phyloP scores from a whole-genome alignment of 2,888 invertebrate species.

The Gastracanthus pulcherrimus region DNA sequence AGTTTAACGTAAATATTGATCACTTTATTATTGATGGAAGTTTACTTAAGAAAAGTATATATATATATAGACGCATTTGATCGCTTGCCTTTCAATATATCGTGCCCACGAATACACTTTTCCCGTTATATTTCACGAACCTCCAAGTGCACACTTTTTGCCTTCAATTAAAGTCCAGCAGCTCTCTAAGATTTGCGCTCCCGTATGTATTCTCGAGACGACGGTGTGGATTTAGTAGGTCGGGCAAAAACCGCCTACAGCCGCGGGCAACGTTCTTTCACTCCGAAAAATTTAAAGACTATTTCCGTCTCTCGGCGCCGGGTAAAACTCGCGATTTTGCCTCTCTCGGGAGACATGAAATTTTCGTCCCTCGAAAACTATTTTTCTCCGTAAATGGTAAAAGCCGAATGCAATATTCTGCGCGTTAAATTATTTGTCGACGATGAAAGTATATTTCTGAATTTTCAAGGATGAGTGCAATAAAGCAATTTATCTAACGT shows the following conservation, averaged over 20 bases:
- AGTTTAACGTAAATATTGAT: neutral
- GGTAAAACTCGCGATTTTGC: neutral
- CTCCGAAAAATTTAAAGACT: conserved; percentile 37
- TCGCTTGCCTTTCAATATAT: neutral
- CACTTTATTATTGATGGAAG: too few relatives aligned
- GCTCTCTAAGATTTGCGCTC: neutral
- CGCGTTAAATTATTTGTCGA: neutral
- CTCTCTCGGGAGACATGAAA: neutral
- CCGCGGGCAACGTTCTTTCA: conserved; percentile 11
- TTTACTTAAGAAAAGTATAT: too few relatives aligned
- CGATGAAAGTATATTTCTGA: neutral
- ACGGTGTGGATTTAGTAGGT: conserved; percentile 17
- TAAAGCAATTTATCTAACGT: neutral
- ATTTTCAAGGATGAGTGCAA: neutral
- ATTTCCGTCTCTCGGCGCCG: neutral
- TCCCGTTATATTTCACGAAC: neutral
- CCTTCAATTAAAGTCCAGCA: neutral
- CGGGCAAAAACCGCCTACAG: neutral
- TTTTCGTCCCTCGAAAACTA: too few relatives aligned
- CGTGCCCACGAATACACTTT: neutral
- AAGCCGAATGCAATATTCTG: neutral
- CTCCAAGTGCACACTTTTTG: neutral
- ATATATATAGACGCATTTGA: too few relatives aligned
- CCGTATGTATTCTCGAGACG: neutral
- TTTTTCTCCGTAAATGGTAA: neutral